These are phyloP conservation scores for Zaprionus vittiger DNA, from an alignment of 1,140 invertebrate species.

Conservation along the genomic window DNA sequence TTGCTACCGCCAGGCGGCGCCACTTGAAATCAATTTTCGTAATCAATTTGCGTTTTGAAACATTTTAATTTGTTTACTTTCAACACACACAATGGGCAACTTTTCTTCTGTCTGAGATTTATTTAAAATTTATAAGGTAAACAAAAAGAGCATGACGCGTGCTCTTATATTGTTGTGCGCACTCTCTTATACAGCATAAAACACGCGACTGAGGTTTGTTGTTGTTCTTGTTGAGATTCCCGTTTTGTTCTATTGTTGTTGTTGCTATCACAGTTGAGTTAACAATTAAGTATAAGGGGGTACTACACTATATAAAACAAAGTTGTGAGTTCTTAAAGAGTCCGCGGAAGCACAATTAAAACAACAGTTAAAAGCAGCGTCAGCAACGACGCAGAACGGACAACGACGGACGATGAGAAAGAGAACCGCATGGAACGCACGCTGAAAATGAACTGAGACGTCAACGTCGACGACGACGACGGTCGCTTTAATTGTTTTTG, in stretches of 20 bases:
- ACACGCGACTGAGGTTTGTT: constrained; percentile 52
- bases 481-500: constrained; percentile 53
- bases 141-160: constrained; percentile 30
- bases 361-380: constrained; percentile 39
- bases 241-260: constrained; percentile 5
- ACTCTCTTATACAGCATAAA: constrained; percentile 31
- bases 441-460: constrained; percentile 68
- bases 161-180: constrained; percentile 52
- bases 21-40: constrained; percentile 76
- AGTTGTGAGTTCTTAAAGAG: constrained; percentile 47
- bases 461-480: constrained; percentile 28
- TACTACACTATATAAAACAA: constrained; percentile 16
- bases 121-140: constrained; percentile 51
- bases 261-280: constrained; percentile 63
- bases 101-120: constrained; percentile 34
- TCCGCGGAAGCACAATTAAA: constrained; percentile 63
- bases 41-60: constrained; percentile 68
- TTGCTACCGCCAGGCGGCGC: constrained; percentile 37
- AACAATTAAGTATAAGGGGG: constrained; percentile 23
- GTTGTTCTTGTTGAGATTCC: constrained; percentile 13
- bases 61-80: constrained; percentile 64
- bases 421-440: constrained; percentile 67
- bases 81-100: constrained; percentile 2
- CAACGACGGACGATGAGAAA: constrained; percentile 29
- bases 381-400: constrained; percentile 13